Evolutionary conservation across 2,113 vertebrate species (phyloP), one percentile per base, ranked within the genome.

Genomic region (Myxocyprinus asiaticus): DNA sequence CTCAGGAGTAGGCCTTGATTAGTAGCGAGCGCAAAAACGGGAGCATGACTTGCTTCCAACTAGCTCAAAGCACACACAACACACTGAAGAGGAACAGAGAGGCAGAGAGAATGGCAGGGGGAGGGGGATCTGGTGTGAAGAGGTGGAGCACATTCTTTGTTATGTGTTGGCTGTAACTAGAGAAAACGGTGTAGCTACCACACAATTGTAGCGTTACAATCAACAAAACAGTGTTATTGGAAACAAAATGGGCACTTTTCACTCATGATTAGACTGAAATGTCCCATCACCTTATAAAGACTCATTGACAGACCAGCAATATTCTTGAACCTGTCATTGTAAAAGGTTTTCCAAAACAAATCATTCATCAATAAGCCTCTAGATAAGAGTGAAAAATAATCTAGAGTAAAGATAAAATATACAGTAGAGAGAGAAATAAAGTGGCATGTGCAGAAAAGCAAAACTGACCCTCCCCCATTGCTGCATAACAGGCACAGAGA

Each of bases 81-180:
- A 79, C 77, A 81, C 66, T 79, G 77, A 74, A 67, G 79, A 81
- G 53, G 74, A 44, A 22, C 58, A 70, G 79, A 75, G 76, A 65
- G 78, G 59, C 50, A 74, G 51, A 66, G 55, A 61, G 15, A 15
- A 75, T 48, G 3, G 56, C 42, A 73, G 47, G 65, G 66, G 69
- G 64, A 77, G 68, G 56, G 70, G 63, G 48, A 33, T 17, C 58
- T 76, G 9, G 43, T 8, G 33, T 64, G 61, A 7, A 78, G 71
- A 73, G 83, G 83, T 77, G 79, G 76, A 82, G 69, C 71, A 79
- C 47, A 76, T 82, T 76, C 69, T 82, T 84, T 84, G 55, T 82
- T 7, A 76, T 59, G 59, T 76, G 45, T 61, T 79, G 68, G 76
- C 79, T 74, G 78, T 80, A 71, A 79, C 80, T 67, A 77, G 33